Base-by-base conservation (phyloP, 2,797 vertebrate species). In the Helostoma temminkii region DNA sequence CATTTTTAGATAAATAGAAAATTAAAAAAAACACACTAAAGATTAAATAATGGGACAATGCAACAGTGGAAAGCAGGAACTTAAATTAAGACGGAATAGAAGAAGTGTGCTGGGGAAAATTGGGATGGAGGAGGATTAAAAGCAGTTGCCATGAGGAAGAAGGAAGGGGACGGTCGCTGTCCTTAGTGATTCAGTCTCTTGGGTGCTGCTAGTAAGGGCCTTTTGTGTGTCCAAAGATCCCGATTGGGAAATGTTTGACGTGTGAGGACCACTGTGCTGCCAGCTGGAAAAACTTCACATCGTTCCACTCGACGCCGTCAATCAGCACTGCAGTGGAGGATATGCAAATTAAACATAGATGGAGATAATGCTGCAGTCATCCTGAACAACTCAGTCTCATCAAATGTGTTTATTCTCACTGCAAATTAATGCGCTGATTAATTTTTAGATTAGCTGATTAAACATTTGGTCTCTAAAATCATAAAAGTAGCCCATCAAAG, bases 211-310 rank as follows among this genome's bases (percentile, higher is more conserved):
- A 97, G 92, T 96, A 96, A 48, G 95, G 91, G 74, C 95, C 93
- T 93, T 98, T 99, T 21, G 95, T 91, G 93, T 96, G 96, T 91
- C 97, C 96, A 59, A 99, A 99, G 88, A 97, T 94, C 85, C 96
- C 98, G 75, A 99, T 96, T 65, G 98, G 98, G 85, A 99, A 98
- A 92, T 99, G 96, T 89, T 98, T 99, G 89, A 99, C 98, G 0
- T 99, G 98, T 30, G 98, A 98, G 9, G 97, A 99, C 98, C 98
- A 99, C 91, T 99, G 97, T 21, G 97, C 98, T 1, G 98, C 98
- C 85, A 99, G 92, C 93, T 99, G 98, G 91, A 99, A 99, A 92
- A 99, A 99, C 94, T 99, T 99, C 56, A 99, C 98, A 0, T 99
- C 98, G 0, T 96, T 98, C 97, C 98, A 99, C 85, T 98, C 98